A percentile compares a stretch with the other conserved stretches of the same genome.
Conservation (phyloP, 2,888 invertebrate species). For the Idaea dimidiata region DNA sequence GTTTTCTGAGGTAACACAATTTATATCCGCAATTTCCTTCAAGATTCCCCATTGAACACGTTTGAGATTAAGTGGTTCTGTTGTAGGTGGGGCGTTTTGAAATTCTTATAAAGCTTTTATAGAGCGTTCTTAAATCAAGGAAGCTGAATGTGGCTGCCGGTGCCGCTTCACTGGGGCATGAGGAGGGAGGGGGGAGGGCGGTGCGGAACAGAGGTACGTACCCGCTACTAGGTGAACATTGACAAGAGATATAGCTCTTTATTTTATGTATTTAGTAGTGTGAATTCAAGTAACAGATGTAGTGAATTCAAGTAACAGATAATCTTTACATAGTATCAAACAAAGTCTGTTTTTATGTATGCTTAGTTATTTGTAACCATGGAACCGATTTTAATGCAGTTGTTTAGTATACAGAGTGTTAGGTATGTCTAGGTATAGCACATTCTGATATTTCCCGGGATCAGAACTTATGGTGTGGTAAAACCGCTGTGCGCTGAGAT, state of each 20-base stretch:
- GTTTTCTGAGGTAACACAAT: background rate
- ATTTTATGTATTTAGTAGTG: too few relatives aligned
- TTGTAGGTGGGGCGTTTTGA: background rate
- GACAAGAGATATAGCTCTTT: background rate
- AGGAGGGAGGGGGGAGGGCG: background rate
- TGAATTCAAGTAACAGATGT: too few relatives aligned
- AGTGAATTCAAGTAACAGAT: too few relatives aligned
- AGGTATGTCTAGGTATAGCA: too few relatives aligned
- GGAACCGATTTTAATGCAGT: too few relatives aligned
- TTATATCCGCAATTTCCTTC: constrained; percentile 1
- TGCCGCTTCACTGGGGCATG: background rate
- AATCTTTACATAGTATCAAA: too few relatives aligned
- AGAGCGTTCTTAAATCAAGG: background rate
- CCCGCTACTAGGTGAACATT: background rate
- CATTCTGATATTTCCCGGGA: too few relatives aligned
- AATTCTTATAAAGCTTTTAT: background rate
- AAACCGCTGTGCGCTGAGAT: too few relatives aligned
- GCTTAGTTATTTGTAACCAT: too few relatives aligned
- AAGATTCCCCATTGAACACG: background rate
- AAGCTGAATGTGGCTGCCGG: background rate
- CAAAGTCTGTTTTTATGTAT: too few relatives aligned
- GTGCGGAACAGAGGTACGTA: background rate
- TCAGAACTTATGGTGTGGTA: too few relatives aligned
- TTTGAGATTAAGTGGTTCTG: background rate
- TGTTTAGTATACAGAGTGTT: too few relatives aligned